Percentiles rank a stretch among this genome's conserved stretches.
These are phyloP conservation scores for Aspiorhynchus laticeps DNA, from an alignment of 2,113 vertebrate genomes.

Conservation along the genomic window DNA sequence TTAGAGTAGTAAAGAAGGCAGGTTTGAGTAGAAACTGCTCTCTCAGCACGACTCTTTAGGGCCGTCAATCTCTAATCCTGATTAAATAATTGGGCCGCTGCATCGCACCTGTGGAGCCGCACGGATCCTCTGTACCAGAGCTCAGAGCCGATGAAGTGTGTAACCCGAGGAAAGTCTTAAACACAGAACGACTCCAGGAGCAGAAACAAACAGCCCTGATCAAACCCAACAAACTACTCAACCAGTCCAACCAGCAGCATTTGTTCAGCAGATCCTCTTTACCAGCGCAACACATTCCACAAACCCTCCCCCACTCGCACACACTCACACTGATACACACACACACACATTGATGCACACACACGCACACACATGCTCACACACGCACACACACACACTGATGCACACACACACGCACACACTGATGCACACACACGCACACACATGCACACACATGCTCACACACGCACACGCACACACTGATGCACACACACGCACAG, in stretches of 20 bases:
- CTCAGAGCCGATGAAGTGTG: background rate
- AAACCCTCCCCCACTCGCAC: conserved; percentile 63
- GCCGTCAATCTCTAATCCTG: background rate
- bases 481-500: background rate
- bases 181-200: conserved; percentile 10
- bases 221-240: background rate
- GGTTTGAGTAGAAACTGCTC: background rate
- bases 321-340: background rate
- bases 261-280: conserved; percentile 66
- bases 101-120: background rate
- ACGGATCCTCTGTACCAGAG: background rate
- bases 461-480: background rate
- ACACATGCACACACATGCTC: background rate
- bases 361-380: background rate
- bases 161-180: background rate
- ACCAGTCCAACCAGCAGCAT: background rate
- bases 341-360: conserved; percentile 16
- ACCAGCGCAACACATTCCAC: conserved; percentile 77
- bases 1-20: background rate
- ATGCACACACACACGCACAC: background rate
- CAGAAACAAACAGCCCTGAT: background rate
- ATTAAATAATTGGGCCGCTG: background rate
- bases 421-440: background rate
- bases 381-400: background rate
- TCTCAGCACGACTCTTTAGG: no score